A percentile compares a stretch with the other conserved stretches of the same genome.
phyloP scores from a whole-genome alignment of 2,113 vertebrate genomes.

The Bubo blakistoni region DNA sequence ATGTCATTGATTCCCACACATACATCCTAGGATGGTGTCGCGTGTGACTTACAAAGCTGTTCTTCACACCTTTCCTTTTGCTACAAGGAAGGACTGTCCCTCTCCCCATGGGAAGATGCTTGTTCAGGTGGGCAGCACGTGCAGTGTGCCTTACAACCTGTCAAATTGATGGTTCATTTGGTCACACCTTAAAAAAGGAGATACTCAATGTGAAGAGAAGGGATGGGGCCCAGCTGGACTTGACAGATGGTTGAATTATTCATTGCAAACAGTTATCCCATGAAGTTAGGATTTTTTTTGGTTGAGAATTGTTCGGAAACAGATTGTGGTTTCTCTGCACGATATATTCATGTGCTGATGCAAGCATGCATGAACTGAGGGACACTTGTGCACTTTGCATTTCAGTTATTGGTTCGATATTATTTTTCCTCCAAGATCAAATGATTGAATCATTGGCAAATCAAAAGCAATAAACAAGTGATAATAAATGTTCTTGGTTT shows the following conservation, averaged over 20 bases:
- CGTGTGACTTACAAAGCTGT: background rate
- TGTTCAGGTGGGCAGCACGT: background rate
- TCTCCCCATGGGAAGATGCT: background rate
- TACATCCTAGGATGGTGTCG: background rate
- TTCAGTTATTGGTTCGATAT: background rate
- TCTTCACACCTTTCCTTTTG: background rate
- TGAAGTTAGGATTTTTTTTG: background rate
- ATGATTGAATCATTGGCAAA: background rate
- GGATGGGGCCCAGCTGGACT: slow-evolving; percentile 2
- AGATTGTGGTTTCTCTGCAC: slow-evolving; percentile 4
- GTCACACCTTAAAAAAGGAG: background rate
- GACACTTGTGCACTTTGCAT: background rate
- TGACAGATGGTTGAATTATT: slow-evolving; percentile 53
- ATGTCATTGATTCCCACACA: background rate
- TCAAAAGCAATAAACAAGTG: background rate
- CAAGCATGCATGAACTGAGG: background rate
- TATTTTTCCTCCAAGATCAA: background rate
- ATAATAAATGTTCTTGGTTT: background rate
- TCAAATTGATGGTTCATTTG: background rate
- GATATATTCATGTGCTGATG: background rate
- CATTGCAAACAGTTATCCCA: background rate
- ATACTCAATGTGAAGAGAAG: background rate
- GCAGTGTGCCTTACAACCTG: background rate
- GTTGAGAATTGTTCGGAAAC: background rate
- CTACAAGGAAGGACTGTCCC: rapidly evolving